Percentiles rank a stretch among this genome's conserved stretches.
Evolutionary conservation across 2,797 vertebrate genomes (phyloP).

Genomic region (Zenarchopterus dispar): DNA sequence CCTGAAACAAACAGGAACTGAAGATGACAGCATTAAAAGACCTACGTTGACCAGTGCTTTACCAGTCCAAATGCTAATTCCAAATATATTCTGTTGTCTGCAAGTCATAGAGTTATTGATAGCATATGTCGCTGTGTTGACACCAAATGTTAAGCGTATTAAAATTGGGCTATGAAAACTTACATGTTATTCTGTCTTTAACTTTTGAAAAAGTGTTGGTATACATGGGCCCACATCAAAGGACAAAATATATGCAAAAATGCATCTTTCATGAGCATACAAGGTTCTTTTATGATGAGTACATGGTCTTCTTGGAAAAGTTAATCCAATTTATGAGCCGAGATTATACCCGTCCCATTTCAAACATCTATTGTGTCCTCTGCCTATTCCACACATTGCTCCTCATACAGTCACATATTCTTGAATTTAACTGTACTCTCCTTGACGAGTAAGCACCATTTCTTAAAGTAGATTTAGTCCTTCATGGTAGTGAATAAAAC

Average conservation of each 20-base stretch:
- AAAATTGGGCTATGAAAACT: too few species aligned
- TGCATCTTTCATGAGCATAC: not conserved
- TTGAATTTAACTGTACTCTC: slow-evolving; percentile 27
- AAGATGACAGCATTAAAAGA: too few species aligned
- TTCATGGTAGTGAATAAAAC: too few species aligned
- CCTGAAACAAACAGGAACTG: too few species aligned
- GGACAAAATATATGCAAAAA: not conserved
- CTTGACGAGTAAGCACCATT: slow-evolving; percentile 13
- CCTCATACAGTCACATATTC: slow-evolving; percentile 6
- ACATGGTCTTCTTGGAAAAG: slow-evolving; percentile 17
- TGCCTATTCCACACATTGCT: slow-evolving; percentile 13
- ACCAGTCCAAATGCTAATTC: too few species aligned
- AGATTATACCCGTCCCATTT: slow-evolving; percentile 35
- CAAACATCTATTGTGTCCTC: slow-evolving; percentile 23
- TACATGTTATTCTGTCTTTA: too few species aligned
- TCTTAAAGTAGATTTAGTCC: slow-evolving; percentile 1
- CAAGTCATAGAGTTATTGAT: too few species aligned
- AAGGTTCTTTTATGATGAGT: slow-evolving; percentile 1
- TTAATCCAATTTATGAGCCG: slow-evolving; percentile 36
- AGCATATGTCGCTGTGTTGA: too few species aligned
- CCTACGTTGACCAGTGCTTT: too few species aligned
- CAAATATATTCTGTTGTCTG: too few species aligned
- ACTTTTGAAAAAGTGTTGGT: not conserved
- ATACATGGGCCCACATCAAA: not conserved
- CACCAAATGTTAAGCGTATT: too few species aligned